These are phyloP conservation scores for Prosopocoilus inquinatus DNA, from an alignment of 2,888 invertebrate genomes.

Conservation along the genomic window DNA sequence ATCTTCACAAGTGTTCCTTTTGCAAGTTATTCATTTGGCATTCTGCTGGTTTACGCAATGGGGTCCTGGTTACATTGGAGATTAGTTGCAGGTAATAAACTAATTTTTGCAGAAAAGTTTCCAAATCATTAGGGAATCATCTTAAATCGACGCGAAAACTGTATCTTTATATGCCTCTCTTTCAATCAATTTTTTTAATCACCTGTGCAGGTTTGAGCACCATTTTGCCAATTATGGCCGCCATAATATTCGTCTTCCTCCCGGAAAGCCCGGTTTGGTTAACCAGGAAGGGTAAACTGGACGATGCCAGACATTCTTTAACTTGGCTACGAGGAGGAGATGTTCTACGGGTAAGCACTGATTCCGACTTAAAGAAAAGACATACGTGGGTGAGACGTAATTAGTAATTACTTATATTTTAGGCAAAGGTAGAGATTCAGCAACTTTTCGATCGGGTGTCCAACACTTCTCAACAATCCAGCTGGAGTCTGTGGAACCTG, in stretches of 20 bases:
- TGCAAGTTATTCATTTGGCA: conserved; percentile 73
- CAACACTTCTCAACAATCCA: conserved; percentile 49
- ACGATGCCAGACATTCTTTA: conserved; percentile 51
- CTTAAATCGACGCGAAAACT: too few relatives aligned
- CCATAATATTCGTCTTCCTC: conserved; percentile 61
- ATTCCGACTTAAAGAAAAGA: not conserved
- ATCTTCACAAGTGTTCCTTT: conserved; percentile 69
- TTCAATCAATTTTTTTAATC: too few relatives aligned
- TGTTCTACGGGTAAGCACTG: conserved; percentile 41
- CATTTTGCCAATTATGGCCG: conserved; percentile 60
- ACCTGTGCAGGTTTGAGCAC: conserved; percentile 52
- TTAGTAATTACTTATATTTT: conserved; percentile 29
- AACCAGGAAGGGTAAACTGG: conserved; percentile 58
- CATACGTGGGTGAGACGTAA: too few relatives aligned
- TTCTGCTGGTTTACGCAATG: conserved; percentile 69
- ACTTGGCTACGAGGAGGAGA: conserved; percentile 46
- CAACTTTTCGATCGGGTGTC: conserved; percentile 61
- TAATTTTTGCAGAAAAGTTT: conserved; percentile 34
- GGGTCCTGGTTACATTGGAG: conserved; percentile 71
- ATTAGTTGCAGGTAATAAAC: conserved; percentile 59
- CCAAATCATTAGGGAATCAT: too few relatives aligned
- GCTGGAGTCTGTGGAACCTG: conserved; percentile 42
- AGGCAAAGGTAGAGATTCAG: conserved; percentile 64
- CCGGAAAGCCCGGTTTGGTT: conserved; percentile 79
- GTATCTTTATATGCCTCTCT: too few relatives aligned